These are phyloP conservation scores for Erebia ligea DNA, from an alignment of 2,888 invertebrate genomes.

Conservation along the genomic window DNA sequence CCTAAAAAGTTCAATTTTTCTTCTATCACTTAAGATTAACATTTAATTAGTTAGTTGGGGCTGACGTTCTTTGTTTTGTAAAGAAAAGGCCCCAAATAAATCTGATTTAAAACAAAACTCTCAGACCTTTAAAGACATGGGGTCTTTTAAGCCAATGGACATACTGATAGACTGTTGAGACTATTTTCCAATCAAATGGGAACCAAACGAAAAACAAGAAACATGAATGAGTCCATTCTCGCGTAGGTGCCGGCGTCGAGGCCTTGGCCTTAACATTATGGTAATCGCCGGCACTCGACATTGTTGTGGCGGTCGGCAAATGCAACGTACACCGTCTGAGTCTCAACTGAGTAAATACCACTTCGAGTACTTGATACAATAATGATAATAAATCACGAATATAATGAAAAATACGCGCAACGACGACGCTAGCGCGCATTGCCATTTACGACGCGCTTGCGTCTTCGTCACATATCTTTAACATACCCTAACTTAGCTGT, in stretches of 20 bases:
- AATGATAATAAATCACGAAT: too few relatives aligned
- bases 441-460: too few relatives aligned
- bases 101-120: neutral
- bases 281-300: constrained; percentile 49
- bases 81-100: too few relatives aligned
- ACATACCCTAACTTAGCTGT: too few relatives aligned
- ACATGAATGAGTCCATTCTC: constrained; percentile 38
- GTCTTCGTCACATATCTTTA: too few relatives aligned
- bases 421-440: too few relatives aligned
- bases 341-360: neutral
- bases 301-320: constrained; percentile 33
- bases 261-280: constrained; percentile 76
- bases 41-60: neutral
- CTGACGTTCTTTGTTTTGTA: neutral
- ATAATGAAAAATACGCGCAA: too few relatives aligned
- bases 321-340: constrained; percentile 9
- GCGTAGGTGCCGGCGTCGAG: constrained; percentile 39
- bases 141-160: neutral
- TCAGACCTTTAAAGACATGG: neutral
- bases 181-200: constrained; percentile 12
- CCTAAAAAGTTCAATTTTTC: neutral
- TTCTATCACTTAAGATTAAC: neutral
- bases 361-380: neutral
- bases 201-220: constrained; percentile 25
- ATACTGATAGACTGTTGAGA: neutral